These are phyloP conservation scores for Drosophila micromelanica DNA, from an alignment of 1,140 invertebrate species.

Conservation along the genomic window DNA sequence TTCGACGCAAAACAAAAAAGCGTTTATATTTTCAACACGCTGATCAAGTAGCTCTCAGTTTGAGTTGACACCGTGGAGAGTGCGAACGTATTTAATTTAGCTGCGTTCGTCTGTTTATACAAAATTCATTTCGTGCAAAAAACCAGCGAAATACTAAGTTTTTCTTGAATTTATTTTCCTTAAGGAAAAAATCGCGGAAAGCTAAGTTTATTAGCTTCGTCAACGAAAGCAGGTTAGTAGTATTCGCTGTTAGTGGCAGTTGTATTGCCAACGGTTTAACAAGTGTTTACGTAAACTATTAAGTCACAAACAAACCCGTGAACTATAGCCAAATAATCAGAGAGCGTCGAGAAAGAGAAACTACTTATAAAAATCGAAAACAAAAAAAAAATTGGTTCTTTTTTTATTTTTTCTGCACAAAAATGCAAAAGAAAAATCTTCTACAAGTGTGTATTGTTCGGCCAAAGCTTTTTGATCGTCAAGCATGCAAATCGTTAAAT, in stretches of 20 bases:
- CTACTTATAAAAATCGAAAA: background rate
- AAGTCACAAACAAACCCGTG: slow-evolving; percentile 11
- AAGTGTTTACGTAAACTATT: slow-evolving; percentile 66
- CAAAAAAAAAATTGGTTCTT: background rate
- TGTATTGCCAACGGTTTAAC: slow-evolving; percentile 47
- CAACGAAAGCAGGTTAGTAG: slow-evolving; percentile 69
- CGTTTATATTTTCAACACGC: slow-evolving; percentile 60
- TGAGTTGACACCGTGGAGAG: slow-evolving; percentile 45
- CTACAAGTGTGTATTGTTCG: background rate
- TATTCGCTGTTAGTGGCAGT: slow-evolving; percentile 23
- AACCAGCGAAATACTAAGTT: slow-evolving; percentile 6
- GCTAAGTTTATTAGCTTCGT: slow-evolving; percentile 35
- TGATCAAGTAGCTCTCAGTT: slow-evolving; percentile 50
- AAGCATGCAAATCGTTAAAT: slow-evolving; percentile 25
- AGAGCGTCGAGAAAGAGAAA: slow-evolving; percentile 4
- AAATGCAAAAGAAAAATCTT: slow-evolving; percentile 5
- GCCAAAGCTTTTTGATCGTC: slow-evolving; percentile 11
- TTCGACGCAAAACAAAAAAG: slow-evolving; percentile 39
- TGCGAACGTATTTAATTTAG: slow-evolving; percentile 54
- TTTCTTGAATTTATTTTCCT: slow-evolving; percentile 10
- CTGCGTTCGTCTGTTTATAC: slow-evolving; percentile 17
- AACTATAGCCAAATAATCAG: slow-evolving; percentile 12
- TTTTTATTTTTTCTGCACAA: slow-evolving; percentile 14
- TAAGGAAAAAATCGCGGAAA: slow-evolving; percentile 57
- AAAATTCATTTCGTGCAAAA: slow-evolving; percentile 23